phyloP scores from a whole-genome alignment of 2,888 invertebrate species.

The Andrena hattorfiana region DNA sequence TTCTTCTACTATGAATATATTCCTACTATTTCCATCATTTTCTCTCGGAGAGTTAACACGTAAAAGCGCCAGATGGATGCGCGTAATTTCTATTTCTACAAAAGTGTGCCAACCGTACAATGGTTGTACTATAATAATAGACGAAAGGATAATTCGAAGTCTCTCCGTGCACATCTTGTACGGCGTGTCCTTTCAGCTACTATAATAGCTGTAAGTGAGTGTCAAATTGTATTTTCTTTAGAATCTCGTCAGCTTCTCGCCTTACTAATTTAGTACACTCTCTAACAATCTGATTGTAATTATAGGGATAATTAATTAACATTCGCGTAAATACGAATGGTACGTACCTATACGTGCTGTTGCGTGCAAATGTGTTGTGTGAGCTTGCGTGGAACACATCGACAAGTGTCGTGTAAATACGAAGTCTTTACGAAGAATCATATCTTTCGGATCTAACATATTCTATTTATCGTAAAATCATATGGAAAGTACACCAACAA shows the following conservation, averaged over 20 bases:
- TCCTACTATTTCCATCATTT: slow-evolving; percentile 1
- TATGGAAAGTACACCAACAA: slow-evolving; percentile 15
- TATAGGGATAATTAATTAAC: slow-evolving; percentile 40
- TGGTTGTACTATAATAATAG: slow-evolving; percentile 39
- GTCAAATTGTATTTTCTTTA: slow-evolving; percentile 36
- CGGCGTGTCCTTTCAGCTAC: slow-evolving; percentile 5
- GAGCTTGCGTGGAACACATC: slow-evolving; percentile 45
- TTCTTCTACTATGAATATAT: slow-evolving; percentile 17
- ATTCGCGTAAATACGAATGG: slow-evolving; percentile 53
- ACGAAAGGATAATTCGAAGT: slow-evolving; percentile 21
- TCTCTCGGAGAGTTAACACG: slow-evolving; percentile 2
- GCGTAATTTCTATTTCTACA: slow-evolving; percentile 33
- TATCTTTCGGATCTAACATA: slow-evolving; percentile 35
- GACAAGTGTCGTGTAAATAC: slow-evolving; percentile 45
- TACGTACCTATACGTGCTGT: slow-evolving; percentile 48
- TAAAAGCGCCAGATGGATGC: background rate
- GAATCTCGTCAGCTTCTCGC: slow-evolving; percentile 43
- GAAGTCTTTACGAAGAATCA: slow-evolving; percentile 29
- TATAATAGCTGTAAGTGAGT: slow-evolving; percentile 16
- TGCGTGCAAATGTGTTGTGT: slow-evolving; percentile 53
- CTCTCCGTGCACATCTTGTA: slow-evolving; percentile 18
- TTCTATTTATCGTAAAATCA: slow-evolving; percentile 33
- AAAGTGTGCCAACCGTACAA: slow-evolving; percentile 56
- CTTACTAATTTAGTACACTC: slow-evolving; percentile 57
- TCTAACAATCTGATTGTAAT: slow-evolving; percentile 39